These are phyloP conservation scores for Diabrotica undecimpunctata DNA, from an alignment of 1,140 invertebrate species.

Conservation along the genomic window DNA sequence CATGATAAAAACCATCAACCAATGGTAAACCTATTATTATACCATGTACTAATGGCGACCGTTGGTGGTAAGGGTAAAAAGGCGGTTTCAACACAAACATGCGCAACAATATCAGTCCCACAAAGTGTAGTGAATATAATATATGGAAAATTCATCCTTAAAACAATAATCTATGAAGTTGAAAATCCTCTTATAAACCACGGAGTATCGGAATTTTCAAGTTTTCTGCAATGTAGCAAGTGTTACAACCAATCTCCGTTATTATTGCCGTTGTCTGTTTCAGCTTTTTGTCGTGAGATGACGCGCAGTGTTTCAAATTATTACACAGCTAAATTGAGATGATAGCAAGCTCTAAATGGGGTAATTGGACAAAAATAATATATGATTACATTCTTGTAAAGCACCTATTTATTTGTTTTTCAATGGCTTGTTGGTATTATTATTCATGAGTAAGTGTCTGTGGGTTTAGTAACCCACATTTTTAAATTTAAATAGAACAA, in stretches of 20 bases:
- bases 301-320: not conserved
- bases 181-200: not conserved
- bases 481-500: too few relatives aligned
- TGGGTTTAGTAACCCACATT: too few relatives aligned
- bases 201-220: not conserved
- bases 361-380: slow-evolving; percentile 16
- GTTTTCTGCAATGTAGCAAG: too few relatives aligned
- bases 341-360: slow-evolving; percentile 5
- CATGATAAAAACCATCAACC: slow-evolving; percentile 11
- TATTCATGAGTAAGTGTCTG: too few relatives aligned
- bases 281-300: slow-evolving; percentile 8
- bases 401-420: slow-evolving; percentile 16
- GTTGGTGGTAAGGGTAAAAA: slow-evolving; percentile 18
- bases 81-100: slow-evolving; percentile 10
- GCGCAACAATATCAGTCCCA: not conserved
- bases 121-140: not conserved
- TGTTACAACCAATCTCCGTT: too few relatives aligned
- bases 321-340: not conserved
- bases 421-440: not conserved
- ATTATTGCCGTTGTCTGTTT: not conserved
- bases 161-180: not conserved
- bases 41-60: slow-evolving; percentile 21
- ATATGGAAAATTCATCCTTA: not conserved
- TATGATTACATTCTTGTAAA: slow-evolving; percentile 14
- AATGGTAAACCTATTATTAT: slow-evolving; percentile 22